Percentiles rank a stretch among this genome's conserved stretches.
These are phyloP conservation scores for Agrotis exclamationis DNA, from an alignment of 2,888 invertebrate species.

Conservation along the genomic window DNA sequence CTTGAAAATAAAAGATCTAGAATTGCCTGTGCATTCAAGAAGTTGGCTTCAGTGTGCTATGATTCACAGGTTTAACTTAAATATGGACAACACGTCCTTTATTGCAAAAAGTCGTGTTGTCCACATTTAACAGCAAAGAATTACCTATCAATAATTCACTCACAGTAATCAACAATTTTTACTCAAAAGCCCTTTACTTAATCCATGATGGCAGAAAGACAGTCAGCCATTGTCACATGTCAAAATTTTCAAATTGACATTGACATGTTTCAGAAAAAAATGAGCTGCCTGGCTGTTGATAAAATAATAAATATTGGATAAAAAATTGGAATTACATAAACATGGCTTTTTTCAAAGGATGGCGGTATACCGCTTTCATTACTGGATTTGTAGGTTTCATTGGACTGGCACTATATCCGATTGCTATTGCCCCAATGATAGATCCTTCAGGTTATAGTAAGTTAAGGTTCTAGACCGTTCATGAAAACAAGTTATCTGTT, in stretches of 20 bases:
- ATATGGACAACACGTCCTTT: no score
- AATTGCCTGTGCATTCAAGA: no score
- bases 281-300: constrained; percentile 24
- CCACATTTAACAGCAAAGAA: no score
- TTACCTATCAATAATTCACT: no score
- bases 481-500: constrained; percentile 28
- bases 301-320: constrained; percentile 17
- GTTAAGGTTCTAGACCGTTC: constrained; percentile 62
- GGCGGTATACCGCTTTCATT: constrained; percentile 89
- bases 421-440: constrained; percentile 92
- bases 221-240: background rate
- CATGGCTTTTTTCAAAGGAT: constrained; percentile 81
- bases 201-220: no score
- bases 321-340: constrained; percentile 46
- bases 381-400: constrained; percentile 90
- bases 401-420: constrained; percentile 91
- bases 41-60: no score
- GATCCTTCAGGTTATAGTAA: constrained; percentile 93
- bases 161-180: no score
- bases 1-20: no score
- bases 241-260: constrained; percentile 12
- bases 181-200: constrained; percentile 1
- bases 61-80: no score
- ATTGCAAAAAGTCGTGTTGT: no score
- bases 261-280: background rate